Evolutionary conservation across 2,113 vertebrate species (phyloP).

Genomic region (Centropus bengalensis): DNA sequence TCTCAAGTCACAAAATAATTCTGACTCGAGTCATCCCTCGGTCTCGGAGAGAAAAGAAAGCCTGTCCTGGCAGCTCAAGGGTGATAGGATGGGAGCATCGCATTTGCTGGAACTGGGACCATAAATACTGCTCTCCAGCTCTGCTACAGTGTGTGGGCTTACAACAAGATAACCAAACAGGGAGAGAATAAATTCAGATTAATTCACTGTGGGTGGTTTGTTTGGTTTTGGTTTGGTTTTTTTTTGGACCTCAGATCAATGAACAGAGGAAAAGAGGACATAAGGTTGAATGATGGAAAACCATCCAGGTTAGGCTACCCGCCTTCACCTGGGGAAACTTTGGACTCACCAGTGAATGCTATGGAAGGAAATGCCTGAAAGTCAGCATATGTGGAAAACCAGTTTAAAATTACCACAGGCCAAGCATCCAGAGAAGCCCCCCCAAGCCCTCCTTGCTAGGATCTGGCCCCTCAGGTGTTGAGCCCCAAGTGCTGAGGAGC

Average conservation of each 20-base stretch:
- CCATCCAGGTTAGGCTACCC: background rate
- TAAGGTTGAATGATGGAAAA: background rate
- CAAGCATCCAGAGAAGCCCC: background rate
- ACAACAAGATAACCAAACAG: background rate
- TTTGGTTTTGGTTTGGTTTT: too few relatives aligned
- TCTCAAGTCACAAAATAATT: background rate
- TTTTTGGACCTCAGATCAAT: background rate
- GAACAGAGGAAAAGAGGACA: background rate
- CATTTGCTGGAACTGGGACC: background rate
- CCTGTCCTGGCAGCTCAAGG: background rate
- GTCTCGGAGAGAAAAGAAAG: background rate
- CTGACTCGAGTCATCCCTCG: background rate
- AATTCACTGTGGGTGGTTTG: rapidly evolving
- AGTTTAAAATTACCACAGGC: background rate
- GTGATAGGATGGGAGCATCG: background rate
- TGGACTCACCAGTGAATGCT: background rate
- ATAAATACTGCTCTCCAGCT: background rate
- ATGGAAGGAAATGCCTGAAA: background rate
- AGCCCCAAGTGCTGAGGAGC: background rate
- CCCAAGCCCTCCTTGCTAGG: background rate
- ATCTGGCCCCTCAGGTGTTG: background rate
- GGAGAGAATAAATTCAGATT: background rate
- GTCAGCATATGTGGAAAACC: background rate
- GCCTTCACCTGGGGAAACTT: background rate
- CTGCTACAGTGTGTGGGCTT: background rate